phyloP scores from a whole-genome alignment of 2,888 invertebrate species.

The Brachypalpus laphriformis region DNA sequence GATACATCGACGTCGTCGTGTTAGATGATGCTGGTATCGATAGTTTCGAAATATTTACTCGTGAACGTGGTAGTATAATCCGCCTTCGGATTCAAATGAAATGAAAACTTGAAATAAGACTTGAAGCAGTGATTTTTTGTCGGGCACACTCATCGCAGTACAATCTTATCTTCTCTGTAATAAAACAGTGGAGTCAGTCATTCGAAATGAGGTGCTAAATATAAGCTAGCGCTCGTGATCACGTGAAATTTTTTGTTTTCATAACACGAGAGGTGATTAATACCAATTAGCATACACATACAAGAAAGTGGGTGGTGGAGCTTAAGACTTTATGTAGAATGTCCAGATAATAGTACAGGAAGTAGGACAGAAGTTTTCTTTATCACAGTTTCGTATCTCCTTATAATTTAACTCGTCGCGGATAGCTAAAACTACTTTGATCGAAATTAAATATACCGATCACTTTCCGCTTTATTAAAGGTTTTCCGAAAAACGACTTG shows the following conservation, averaged over 20 bases:
- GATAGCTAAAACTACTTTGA: too few relatives aligned
- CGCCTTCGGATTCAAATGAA: constrained; percentile 30
- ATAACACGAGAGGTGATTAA: constrained; percentile 15
- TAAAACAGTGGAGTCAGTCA: constrained; percentile 15
- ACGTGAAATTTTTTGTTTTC: constrained; percentile 13
- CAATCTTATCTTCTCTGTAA: constrained; percentile 26
- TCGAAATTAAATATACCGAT: too few relatives aligned
- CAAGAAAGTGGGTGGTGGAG: constrained; percentile 10
- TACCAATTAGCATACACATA: constrained; percentile 29
- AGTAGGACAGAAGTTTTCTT: too few relatives aligned
- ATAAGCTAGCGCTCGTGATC: constrained; percentile 15
- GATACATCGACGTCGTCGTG: neutral
- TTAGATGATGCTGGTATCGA: constrained; percentile 15
- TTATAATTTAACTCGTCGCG: too few relatives aligned
- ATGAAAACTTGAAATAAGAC: constrained; percentile 14
- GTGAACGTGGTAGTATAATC: constrained; percentile 32
- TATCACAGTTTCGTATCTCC: too few relatives aligned
- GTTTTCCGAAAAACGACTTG: too few relatives aligned
- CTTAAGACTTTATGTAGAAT: too few relatives aligned
- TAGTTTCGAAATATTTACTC: constrained; percentile 41
- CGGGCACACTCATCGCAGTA: neutral
- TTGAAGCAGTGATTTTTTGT: constrained; percentile 6
- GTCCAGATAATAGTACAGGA: too few relatives aligned
- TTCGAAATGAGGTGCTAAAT: constrained; percentile 32
- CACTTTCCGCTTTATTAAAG: too few relatives aligned